Evolutionary conservation across 2,113 vertebrate species (phyloP).

Genomic region (Rhinolophus sinicus): DNA sequence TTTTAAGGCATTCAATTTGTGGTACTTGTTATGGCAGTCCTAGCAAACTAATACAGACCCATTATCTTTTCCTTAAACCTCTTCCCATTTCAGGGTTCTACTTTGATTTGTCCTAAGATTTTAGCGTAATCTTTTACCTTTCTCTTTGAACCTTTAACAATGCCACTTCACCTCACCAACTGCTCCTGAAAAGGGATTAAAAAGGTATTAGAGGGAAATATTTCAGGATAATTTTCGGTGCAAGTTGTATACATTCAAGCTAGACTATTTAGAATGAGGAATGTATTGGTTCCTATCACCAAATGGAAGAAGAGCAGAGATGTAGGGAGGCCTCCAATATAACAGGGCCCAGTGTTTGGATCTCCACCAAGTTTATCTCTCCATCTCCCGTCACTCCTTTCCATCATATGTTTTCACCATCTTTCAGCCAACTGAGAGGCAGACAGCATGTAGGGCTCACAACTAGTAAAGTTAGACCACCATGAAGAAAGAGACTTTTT

Average conservation of each 20-base stretch:
- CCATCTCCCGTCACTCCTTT: fast-evolving
- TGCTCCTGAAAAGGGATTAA: neutral
- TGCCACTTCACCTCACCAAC: neutral
- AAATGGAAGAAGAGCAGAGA: neutral
- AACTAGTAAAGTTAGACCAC: neutral
- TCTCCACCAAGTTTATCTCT: neutral
- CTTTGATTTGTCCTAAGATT: neutral
- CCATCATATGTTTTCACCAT: neutral
- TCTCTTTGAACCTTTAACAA: neutral
- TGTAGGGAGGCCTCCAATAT: fast-evolving
- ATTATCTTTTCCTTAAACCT: neutral
- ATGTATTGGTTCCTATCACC: neutral
- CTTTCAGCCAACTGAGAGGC: neutral
- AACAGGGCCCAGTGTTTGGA: neutral
- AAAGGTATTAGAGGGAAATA: neutral
- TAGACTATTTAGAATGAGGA: neutral
- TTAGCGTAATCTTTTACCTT: neutral
- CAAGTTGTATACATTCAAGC: neutral
- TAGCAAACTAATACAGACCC: neutral
- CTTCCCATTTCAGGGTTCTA: neutral
- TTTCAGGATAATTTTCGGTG: neutral
- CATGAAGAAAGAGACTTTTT: neutral
- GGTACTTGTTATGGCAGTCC: neutral
- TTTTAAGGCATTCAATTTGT: neutral
- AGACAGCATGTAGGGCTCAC: neutral